A percentile compares a stretch with the other conserved stretches of the same genome.
Evolutionary conservation across 2,888 invertebrate genomes (phyloP).

Genomic region (Agonum fuliginosum): DNA sequence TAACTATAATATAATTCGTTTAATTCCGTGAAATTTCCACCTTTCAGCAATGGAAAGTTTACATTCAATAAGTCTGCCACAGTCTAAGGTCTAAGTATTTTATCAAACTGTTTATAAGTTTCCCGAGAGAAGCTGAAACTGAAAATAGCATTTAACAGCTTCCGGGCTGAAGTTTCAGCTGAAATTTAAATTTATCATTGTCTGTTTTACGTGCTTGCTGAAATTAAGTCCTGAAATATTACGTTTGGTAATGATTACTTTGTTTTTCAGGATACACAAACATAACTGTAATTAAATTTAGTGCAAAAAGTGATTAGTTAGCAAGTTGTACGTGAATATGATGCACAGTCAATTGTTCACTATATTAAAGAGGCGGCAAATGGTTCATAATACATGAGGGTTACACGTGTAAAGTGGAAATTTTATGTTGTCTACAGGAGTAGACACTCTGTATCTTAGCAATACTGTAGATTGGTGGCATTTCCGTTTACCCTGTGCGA

Average conservation of each 20-base stretch:
- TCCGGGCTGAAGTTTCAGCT: constrained; percentile 34
- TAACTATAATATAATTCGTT: constrained; percentile 23
- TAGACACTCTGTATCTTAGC: too few species aligned
- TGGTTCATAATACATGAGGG: too few species aligned
- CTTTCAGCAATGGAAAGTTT: constrained; percentile 47
- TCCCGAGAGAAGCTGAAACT: constrained; percentile 14
- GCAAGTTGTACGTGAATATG: not conserved
- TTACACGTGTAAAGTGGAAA: not conserved
- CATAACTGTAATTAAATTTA: too few species aligned
- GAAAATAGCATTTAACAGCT: constrained; percentile 24
- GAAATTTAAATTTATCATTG: constrained; percentile 46
- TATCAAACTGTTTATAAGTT: constrained; percentile 49
- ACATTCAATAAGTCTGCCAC: constrained; percentile 53
- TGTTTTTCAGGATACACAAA: constrained; percentile 1
- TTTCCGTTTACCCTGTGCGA: too few species aligned
- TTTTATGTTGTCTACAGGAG: too few species aligned
- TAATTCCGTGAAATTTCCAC: constrained; percentile 52
- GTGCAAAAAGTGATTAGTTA: too few species aligned
- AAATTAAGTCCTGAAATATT: constrained; percentile 44
- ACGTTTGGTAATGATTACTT: not conserved
- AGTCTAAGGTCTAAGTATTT: constrained; percentile 29
- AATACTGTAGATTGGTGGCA: too few species aligned
- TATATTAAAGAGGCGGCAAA: too few species aligned
- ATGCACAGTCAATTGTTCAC: too few species aligned
- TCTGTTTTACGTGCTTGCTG: constrained; percentile 22